Evolutionary conservation across 2,113 vertebrate species (phyloP).

Genomic region (Phylloscopus trochilus): DNA sequence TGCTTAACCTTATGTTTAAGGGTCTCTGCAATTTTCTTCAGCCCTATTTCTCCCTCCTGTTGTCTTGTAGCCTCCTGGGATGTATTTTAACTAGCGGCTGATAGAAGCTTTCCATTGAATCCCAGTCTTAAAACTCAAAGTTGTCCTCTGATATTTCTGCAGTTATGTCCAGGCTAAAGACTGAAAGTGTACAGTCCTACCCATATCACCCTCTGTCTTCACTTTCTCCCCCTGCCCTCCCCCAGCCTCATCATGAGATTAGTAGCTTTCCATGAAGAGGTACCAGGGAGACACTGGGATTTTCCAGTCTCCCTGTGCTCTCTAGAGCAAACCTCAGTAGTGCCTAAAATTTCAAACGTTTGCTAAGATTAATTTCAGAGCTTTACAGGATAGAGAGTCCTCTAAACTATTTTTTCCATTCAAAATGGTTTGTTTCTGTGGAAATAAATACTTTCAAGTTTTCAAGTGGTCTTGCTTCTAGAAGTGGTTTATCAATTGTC

Average conservation of each 20-base stretch:
- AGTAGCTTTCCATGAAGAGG: background rate
- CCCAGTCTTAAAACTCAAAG: background rate
- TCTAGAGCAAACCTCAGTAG: background rate
- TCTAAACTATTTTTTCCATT: background rate
- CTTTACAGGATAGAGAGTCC: background rate
- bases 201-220: background rate
- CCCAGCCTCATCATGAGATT: background rate
- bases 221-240: background rate
- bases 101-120: background rate
- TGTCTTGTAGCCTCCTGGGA: background rate
- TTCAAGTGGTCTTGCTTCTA: background rate
- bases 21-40: background rate
- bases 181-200: background rate
- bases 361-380: background rate
- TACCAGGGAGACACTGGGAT: background rate
- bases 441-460: background rate
- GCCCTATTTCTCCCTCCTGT: background rate
- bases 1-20: constrained; percentile 2
- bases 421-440: background rate
- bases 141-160: background rate
- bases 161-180: background rate
- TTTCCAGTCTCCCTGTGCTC: background rate
- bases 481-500: background rate
- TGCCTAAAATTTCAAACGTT: background rate
- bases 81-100: background rate